A percentile compares a stretch with the other conserved stretches of the same genome.
Evolutionary conservation across 2,113 vertebrate species (phyloP).

Genomic region (Erpornis zantholeuca): DNA sequence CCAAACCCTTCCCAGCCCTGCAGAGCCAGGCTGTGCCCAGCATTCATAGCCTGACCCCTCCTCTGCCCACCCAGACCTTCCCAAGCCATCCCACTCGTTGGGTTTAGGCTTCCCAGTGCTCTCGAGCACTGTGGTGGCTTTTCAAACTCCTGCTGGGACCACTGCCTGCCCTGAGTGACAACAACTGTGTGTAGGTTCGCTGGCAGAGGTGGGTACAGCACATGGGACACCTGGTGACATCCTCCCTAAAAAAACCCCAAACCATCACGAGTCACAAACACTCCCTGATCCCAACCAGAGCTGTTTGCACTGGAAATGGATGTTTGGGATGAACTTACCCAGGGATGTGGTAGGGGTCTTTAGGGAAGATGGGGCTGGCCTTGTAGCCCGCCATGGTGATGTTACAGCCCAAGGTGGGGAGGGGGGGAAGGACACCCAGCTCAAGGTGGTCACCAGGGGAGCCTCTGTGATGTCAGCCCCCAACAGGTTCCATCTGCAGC

Average conservation of each 20-base stretch:
- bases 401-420: not conserved
- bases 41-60: not conserved
- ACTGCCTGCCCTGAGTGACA: fast-evolving
- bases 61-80: not conserved
- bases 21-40: not conserved
- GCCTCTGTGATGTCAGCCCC: slow-evolving; percentile 25
- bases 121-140: fast-evolving
- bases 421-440: not conserved
- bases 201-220: fast-evolving
- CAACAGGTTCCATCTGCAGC: not conserved
- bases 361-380: not conserved
- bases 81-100: fast-evolving
- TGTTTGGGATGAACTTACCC: not conserved
- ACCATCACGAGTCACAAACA: fast-evolving
- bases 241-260: not conserved
- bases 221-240: not conserved
- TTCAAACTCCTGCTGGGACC: not conserved
- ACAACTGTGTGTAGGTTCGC: fast-evolving
- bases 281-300: not conserved
- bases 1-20: fast-evolving
- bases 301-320: not conserved
- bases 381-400: not conserved
- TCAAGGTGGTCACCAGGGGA: not conserved
- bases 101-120: not conserved
- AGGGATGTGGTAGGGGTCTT: not conserved